Evolutionary conservation across 2,888 invertebrate species (phyloP).

Genomic region (Diachrysia chrysitis): DNA sequence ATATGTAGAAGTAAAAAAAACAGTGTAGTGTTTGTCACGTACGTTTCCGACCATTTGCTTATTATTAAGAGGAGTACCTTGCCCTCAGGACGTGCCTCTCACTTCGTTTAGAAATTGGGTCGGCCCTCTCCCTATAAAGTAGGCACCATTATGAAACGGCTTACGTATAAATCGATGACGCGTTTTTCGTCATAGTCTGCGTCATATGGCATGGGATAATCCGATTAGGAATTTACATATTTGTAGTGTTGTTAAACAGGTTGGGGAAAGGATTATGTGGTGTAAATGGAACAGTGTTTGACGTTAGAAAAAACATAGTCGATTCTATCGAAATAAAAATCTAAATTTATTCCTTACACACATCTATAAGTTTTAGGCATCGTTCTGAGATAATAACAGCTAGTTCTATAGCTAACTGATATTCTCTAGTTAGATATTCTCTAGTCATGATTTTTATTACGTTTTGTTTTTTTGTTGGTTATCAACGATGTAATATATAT

Average conservation of each 20-base stretch:
- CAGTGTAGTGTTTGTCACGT: slow-evolving; percentile 53
- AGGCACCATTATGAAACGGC: slow-evolving; percentile 71
- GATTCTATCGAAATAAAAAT: no score
- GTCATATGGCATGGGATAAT: slow-evolving; percentile 15
- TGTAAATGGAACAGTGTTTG: background rate
- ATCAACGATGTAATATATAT: no score
- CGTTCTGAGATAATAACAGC: no score
- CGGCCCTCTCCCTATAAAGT: slow-evolving; percentile 69
- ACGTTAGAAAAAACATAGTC: background rate
- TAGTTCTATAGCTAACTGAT: no score
- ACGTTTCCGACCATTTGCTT: slow-evolving; percentile 69
- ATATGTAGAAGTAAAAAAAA: slow-evolving; percentile 47
- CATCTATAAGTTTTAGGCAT: no score
- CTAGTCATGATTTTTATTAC: no score
- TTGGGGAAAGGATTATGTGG: background rate
- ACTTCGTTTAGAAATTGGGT: slow-evolving; percentile 79
- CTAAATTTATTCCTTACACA: no score
- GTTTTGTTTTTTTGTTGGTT: no score
- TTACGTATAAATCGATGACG: slow-evolving; percentile 70
- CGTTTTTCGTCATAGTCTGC: slow-evolving; percentile 53
- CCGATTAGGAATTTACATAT: background rate
- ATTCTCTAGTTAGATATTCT: no score
- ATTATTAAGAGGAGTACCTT: slow-evolving; percentile 69
- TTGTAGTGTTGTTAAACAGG: background rate
- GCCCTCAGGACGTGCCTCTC: slow-evolving; percentile 78